Conservation (phyloP, 2,113 vertebrate species). For the Heptranchias perlo region DNA sequence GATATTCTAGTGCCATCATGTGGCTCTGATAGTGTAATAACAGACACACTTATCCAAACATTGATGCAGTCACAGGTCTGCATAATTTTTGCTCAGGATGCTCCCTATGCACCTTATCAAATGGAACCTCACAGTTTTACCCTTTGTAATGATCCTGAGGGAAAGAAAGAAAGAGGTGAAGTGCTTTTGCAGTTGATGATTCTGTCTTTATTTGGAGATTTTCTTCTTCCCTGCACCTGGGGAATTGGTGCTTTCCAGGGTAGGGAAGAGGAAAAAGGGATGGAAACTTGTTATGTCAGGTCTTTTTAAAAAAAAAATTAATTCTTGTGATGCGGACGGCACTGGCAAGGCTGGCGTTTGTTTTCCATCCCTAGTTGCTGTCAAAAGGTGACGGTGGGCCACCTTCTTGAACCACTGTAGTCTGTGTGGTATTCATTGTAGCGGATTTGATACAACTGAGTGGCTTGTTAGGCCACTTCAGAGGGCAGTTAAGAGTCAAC, state of each 20-base stretch:
- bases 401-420: no score
- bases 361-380: no score
- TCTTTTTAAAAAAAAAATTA: background rate
- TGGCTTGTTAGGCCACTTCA: no score
- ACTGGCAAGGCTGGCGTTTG: no score
- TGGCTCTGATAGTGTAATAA: background rate
- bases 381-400: no score
- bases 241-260: background rate
- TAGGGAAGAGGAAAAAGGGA: background rate
- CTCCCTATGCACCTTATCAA: background rate
- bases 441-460: no score
- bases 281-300: background rate
- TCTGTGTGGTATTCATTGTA: no score
- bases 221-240: background rate
- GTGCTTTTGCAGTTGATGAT: background rate
- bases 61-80: background rate
- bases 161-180: background rate
- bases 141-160: background rate
- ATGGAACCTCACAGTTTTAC: background rate
- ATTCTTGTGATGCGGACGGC: no score
- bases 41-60: background rate
- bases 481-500: no score
- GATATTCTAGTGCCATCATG: background rate
- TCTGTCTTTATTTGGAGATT: background rate
- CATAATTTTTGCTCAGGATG: background rate